Conservation (phyloP, 2,113 vertebrate species). For the Nothocercus julius region DNA sequence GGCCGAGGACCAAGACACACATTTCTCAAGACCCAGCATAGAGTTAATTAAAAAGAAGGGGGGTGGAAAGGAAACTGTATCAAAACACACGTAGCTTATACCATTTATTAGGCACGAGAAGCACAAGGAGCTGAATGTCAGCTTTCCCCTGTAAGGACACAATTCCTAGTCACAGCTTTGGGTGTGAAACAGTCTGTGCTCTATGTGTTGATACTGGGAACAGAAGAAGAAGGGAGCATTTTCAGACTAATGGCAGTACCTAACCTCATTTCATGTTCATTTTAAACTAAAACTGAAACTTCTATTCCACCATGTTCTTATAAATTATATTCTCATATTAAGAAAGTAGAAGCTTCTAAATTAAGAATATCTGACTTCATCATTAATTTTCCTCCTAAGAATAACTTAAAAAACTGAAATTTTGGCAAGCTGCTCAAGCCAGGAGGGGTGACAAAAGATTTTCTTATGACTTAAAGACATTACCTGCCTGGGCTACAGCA, state of each 20-base stretch:
- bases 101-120: conserved; percentile 60
- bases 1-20: background rate
- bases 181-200: background rate
- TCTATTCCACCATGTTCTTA: background rate
- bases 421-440: background rate
- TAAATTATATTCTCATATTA: background rate
- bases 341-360: conserved; percentile 26
- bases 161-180: conserved; percentile 32
- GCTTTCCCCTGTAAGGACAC: conserved; percentile 4
- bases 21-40: background rate
- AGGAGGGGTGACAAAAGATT: background rate
- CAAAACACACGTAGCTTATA: conserved; percentile 20
- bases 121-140: conserved; percentile 12
- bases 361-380: background rate
- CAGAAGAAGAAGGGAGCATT: background rate
- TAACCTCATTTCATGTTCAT: background rate
- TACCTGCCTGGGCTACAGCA: background rate
- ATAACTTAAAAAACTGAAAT: background rate
- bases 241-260: background rate
- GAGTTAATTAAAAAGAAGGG: background rate
- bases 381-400: background rate
- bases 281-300: background rate
- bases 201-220: background rate
- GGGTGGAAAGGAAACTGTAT: background rate
- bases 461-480: background rate